These are phyloP conservation scores for Rosalia funebris DNA, from an alignment of 2,888 invertebrate genomes.

Conservation along the genomic window DNA sequence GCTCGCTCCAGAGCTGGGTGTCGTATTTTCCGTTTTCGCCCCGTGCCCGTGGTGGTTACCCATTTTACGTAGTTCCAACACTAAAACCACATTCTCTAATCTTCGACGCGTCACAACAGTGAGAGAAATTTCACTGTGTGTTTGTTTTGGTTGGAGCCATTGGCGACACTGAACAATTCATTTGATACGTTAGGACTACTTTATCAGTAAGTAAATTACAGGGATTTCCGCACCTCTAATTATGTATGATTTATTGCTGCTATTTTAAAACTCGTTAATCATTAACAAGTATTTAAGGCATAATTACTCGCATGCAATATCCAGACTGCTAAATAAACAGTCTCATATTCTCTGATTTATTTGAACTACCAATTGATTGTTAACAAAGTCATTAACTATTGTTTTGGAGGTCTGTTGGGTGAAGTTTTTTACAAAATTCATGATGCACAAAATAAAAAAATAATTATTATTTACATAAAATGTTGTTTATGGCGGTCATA, in stretches of 20 bases:
- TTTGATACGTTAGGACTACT: background rate
- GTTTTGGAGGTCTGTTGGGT: no score
- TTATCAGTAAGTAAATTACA: background rate
- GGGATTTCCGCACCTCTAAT: no score
- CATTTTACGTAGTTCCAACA: constrained; percentile 49
- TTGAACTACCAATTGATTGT: no score
- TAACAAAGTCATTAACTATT: no score
- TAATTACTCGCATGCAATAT: no score
- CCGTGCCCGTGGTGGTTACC: constrained; percentile 61
- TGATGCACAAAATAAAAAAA: no score
- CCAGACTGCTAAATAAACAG: no score
- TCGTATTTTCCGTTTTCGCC: constrained; percentile 50
- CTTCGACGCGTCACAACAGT: constrained; percentile 10
- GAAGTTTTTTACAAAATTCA: no score
- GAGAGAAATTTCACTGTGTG: background rate
- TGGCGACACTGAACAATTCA: constrained; percentile 19
- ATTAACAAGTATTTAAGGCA: no score
- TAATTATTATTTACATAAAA: no score
- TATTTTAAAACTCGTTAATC: background rate
- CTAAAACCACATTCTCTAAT: constrained; percentile 32
- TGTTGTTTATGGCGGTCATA: no score
- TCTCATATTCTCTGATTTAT: no score
- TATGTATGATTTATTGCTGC: background rate
- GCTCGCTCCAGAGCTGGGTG: constrained; percentile 55
- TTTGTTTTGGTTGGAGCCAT: background rate